These are phyloP conservation scores for Nymphalis urticae DNA, from an alignment of 2,888 invertebrate species.

Conservation along the genomic window DNA sequence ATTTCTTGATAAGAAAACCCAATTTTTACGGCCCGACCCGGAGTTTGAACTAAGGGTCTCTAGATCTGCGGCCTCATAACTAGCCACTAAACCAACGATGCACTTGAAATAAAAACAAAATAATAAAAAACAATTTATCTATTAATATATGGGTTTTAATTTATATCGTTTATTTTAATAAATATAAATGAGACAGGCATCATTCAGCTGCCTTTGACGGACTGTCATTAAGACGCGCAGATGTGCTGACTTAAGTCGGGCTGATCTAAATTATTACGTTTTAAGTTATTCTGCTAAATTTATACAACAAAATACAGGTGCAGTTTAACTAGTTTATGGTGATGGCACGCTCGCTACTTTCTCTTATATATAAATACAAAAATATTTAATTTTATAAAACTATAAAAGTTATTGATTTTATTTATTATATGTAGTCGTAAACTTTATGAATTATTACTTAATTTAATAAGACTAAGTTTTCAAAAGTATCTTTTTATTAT, in stretches of 20 bases:
- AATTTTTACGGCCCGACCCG: too few species aligned
- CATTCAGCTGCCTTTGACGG: not conserved
- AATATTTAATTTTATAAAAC: not conserved
- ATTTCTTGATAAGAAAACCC: too few species aligned
- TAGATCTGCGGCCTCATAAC: too few species aligned
- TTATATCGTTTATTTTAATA: not conserved
- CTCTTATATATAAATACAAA: not conserved
- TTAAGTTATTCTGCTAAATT: not conserved
- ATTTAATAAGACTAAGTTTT: not conserved
- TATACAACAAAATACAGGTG: not conserved
- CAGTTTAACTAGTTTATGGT: not conserved
- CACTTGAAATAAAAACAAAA: too few species aligned
- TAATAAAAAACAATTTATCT: not conserved
- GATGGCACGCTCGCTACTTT: not conserved
- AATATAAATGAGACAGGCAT: not conserved
- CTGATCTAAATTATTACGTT: not conserved
- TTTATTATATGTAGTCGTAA: not conserved
- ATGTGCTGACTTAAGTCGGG: not conserved
- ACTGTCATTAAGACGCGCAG: constrained; percentile 6
- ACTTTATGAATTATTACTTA: not conserved
- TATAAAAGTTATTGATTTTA: not conserved
- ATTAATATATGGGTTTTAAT: not conserved
- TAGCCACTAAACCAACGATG: too few species aligned
- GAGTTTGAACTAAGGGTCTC: too few species aligned
- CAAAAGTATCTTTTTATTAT: not conserved